These are phyloP conservation scores for Vanessa atalanta DNA, from an alignment of 1,140 invertebrate genomes.

Conservation along the genomic window DNA sequence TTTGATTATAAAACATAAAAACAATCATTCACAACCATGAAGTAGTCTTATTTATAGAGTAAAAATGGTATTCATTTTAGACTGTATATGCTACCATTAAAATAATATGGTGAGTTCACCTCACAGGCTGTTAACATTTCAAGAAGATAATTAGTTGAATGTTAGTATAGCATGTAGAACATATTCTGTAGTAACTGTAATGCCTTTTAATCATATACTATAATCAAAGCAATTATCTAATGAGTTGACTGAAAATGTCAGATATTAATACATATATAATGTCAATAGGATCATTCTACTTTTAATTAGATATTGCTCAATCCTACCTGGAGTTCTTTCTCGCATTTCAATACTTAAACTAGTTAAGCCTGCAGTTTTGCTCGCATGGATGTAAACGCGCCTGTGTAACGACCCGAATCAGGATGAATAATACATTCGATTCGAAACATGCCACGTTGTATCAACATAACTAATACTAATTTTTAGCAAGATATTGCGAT, in stretches of 20 bases:
- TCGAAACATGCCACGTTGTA: background rate
- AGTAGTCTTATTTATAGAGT: constrained; percentile 33
- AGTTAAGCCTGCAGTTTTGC: constrained; percentile 12
- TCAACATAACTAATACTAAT: background rate
- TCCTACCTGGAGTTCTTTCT: background rate
- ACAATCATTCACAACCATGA: constrained; percentile 44
- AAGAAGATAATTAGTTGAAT: constrained; percentile 39
- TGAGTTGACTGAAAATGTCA: background rate
- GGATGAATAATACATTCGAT: background rate
- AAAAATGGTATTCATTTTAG: constrained; percentile 39
- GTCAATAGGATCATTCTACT: background rate
- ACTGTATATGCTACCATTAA: constrained; percentile 35
- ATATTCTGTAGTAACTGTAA: constrained; percentile 34
- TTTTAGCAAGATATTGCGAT: background rate
- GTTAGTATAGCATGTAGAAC: constrained; percentile 41
- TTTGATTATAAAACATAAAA: constrained; percentile 31
- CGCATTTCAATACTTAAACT: constrained; percentile 4
- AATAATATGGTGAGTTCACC: constrained; percentile 24
- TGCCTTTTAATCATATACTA: constrained; percentile 9
- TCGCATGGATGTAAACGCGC: constrained; percentile 23
- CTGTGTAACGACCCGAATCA: background rate
- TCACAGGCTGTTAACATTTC: constrained; percentile 16
- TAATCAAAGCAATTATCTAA: background rate
- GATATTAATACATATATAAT: background rate
- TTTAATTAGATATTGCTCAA: background rate